Evolutionary conservation across 2,888 invertebrate species (phyloP).

Genomic region (Latheticus oryzae): DNA sequence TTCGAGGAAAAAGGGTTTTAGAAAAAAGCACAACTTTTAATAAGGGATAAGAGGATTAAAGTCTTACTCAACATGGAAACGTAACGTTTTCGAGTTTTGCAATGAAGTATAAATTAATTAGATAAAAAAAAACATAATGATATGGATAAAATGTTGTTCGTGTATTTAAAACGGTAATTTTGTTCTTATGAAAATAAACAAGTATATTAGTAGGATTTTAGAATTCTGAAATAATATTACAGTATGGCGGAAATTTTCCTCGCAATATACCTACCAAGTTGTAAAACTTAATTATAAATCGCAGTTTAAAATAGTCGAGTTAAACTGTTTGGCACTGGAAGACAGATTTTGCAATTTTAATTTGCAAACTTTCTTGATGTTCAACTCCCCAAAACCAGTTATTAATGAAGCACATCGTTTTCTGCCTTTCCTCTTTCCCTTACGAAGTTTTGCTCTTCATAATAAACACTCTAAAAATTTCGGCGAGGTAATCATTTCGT

Average conservation of each 20-base stretch:
- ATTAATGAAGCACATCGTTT: slow-evolving; percentile 55
- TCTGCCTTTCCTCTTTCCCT: slow-evolving; percentile 23
- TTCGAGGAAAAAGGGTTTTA: slow-evolving; percentile 18
- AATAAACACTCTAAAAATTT: slow-evolving; percentile 34
- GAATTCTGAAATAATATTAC: slow-evolving; percentile 26
- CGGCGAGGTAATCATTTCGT: slow-evolving; percentile 7
- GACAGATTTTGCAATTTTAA: slow-evolving; percentile 60
- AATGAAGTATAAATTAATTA: slow-evolving; percentile 32
- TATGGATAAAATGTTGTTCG: slow-evolving; percentile 5
- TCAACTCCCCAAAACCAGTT: slow-evolving; percentile 53
- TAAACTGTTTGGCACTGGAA: slow-evolving; percentile 56
- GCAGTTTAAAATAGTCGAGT: slow-evolving; percentile 55
- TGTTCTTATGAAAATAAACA: too few species aligned
- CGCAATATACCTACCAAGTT: slow-evolving; percentile 53
- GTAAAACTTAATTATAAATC: slow-evolving; percentile 57
- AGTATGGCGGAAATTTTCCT: slow-evolving; percentile 41
- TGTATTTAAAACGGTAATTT: too few species aligned
- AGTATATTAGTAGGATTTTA: slow-evolving; percentile 19
- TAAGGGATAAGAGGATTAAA: slow-evolving; percentile 36
- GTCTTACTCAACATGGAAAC: slow-evolving; percentile 31
- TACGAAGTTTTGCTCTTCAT: slow-evolving; percentile 15
- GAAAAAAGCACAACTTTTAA: slow-evolving; percentile 34
- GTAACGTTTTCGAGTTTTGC: slow-evolving; percentile 17
- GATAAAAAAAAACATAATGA: slow-evolving; percentile 8
- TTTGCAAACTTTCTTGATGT: slow-evolving; percentile 55